Base-by-base conservation (phyloP, 2,888 invertebrate species). In the Cancer borealis region DNA sequence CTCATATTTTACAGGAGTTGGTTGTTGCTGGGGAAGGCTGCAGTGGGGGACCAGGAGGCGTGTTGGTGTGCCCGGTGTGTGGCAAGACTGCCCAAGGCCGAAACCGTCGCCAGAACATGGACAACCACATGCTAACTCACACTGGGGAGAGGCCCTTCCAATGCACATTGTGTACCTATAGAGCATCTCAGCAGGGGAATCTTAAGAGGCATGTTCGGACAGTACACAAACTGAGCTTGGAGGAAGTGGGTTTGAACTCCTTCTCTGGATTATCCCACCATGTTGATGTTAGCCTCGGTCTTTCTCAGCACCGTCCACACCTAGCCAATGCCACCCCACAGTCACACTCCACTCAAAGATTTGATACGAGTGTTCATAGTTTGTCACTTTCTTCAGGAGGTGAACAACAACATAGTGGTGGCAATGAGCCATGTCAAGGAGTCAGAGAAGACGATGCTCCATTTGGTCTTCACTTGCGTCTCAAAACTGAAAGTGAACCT, bases 121-220 rank as follows among this genome's bases (percentile, higher is more conserved):
- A 95, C 93, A 95, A 95, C 92, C 95, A 95, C 94, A 93, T 95
- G 92, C 94, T 95, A 26, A 95, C 95, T n/a, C 93, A 95, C 92
- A 94, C 95, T 21, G 94, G 95, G 90, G 93, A 94, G 93, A 89
- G 94, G 92, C 95, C 95, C 47, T 95, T 95, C 90, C 95, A 95
- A 79, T 95, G 95, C 88, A 91, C 94, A 54, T 14, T 95, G 89
- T 95, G 95, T 79, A 79, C 95, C 47, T 95, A 95, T 90, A 93
- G 95, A 87, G 92, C 95, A 45, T 93, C 95, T 12, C 95, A 95
- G 91, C 92, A 91, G 26, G 95, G 95, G n/a, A 95, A 95, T 79
- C 93, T 95, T 47, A 95, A 92, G 84, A 88, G 95, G 47, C 95
- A 95, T 88, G 60, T 94, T 66, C 94, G 94, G 14, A 92, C 94